phyloP scores from a whole-genome alignment of 2,113 vertebrate genomes.

The Perca fluviatilis region DNA sequence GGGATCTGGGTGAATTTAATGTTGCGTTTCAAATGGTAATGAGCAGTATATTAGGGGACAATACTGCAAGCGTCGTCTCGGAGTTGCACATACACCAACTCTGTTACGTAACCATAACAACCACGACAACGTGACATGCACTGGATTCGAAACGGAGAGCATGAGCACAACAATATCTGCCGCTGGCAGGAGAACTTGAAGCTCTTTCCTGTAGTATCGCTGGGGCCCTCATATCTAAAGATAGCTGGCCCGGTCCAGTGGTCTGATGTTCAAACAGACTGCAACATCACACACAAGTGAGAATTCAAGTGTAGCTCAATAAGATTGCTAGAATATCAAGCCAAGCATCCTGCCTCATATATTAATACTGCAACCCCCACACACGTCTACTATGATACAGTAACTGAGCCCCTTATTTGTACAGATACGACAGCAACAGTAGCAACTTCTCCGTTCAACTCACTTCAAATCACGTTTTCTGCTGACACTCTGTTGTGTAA shows the following conservation, averaged over 20 bases:
- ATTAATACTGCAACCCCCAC: slow-evolving; percentile 5
- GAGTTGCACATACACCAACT: slow-evolving; percentile 47
- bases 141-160: slow-evolving; percentile 37
- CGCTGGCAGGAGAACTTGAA: slow-evolving; percentile 46
- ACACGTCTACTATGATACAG: slow-evolving; percentile 14
- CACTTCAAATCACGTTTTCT: neutral
- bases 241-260: slow-evolving; percentile 31
- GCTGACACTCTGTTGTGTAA: slow-evolving; percentile 8
- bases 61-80: slow-evolving; percentile 18
- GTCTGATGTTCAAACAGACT: slow-evolving; percentile 33
- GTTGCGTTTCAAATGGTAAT: slow-evolving; percentile 16
- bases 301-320: slow-evolving; percentile 19
- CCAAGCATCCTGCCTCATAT: neutral
- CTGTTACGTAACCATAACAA: slow-evolving; percentile 73
- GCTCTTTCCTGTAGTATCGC: slow-evolving; percentile 35
- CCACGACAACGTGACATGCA: slow-evolving; percentile 61
- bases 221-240: slow-evolving; percentile 33
- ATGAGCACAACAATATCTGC: slow-evolving; percentile 28
- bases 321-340: slow-evolving; percentile 2
- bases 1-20: neutral
- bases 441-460: slow-evolving; percentile 4
- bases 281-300: slow-evolving; percentile 31
- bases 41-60: slow-evolving; percentile 25
- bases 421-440: slow-evolving; percentile 11
- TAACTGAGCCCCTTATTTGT: slow-evolving; percentile 30